These are phyloP conservation scores for Prosapia bicincta DNA, from an alignment of 2,888 invertebrate species.

Conservation along the genomic window DNA sequence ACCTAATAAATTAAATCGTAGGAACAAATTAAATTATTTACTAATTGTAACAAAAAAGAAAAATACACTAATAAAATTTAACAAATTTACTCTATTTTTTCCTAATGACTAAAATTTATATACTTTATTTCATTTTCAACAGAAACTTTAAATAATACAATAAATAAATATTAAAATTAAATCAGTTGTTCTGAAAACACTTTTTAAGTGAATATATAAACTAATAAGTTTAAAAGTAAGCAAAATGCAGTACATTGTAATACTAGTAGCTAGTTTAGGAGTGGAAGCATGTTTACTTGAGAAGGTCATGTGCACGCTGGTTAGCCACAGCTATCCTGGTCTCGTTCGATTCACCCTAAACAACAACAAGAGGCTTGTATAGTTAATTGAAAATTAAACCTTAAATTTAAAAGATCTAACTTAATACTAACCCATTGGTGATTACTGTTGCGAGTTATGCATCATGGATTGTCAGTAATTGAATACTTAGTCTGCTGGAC, in stretches of 20 bases:
- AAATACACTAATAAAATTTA: too few species aligned
- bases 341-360: constrained; percentile 84
- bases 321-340: constrained; percentile 95
- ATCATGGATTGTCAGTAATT: too few species aligned
- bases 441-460: too few species aligned
- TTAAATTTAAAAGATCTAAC: too few species aligned
- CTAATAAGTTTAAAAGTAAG: background rate
- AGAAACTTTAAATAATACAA: background rate
- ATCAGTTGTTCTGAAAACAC: background rate
- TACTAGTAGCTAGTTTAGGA: background rate
- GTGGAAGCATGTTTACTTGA: constrained; percentile 62
- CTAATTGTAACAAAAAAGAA: too few species aligned
- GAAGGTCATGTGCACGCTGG: constrained; percentile 93
- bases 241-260: background rate
- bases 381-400: too few species aligned
- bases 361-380: too few species aligned
- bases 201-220: background rate
- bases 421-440: too few species aligned
- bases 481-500: too few species aligned
- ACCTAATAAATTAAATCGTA: too few species aligned
- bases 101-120: background rate
- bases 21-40: too few species aligned
- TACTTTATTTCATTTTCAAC: background rate
- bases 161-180: background rate
- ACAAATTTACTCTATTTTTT: too few species aligned